Evolutionary conservation across 2,888 invertebrate species (phyloP).

Genomic region (Megastigmus dorsalis): DNA sequence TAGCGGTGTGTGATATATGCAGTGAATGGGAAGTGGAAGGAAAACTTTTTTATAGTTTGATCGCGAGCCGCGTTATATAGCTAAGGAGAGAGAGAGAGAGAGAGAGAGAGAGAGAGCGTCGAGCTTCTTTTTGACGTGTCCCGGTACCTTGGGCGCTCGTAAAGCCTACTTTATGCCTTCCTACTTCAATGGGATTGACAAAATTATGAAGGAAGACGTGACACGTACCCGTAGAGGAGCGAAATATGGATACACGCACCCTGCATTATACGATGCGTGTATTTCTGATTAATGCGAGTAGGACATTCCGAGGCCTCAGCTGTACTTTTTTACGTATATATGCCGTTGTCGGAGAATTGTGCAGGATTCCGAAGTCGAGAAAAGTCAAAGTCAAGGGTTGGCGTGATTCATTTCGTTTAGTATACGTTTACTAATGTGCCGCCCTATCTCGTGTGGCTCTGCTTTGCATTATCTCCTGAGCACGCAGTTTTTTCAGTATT

Average conservation of each 20-base stretch:
- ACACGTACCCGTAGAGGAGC: slow-evolving; percentile 4
- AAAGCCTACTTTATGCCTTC: slow-evolving; percentile 53
- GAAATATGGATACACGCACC: neutral
- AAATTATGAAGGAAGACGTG: slow-evolving; percentile 44
- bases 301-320: neutral
- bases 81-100: neutral
- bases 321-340: neutral
- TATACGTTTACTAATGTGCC: neutral
- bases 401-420: neutral
- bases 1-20: too few species aligned
- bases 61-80: neutral
- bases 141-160: slow-evolving; percentile 8
- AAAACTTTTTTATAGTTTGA: too few species aligned
- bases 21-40: too few species aligned
- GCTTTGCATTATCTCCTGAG: too few species aligned
- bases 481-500: too few species aligned
- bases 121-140: too few species aligned
- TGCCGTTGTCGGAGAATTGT: neutral
- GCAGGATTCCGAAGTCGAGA: neutral
- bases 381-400: slow-evolving; percentile 1
- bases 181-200: slow-evolving; percentile 47
- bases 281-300: slow-evolving; percentile 28
- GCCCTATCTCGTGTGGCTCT: neutral
- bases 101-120: too few species aligned
- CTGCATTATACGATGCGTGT: neutral